These are phyloP conservation scores for Tipula unca DNA, from an alignment of 2,888 invertebrate species.

Conservation along the genomic window DNA sequence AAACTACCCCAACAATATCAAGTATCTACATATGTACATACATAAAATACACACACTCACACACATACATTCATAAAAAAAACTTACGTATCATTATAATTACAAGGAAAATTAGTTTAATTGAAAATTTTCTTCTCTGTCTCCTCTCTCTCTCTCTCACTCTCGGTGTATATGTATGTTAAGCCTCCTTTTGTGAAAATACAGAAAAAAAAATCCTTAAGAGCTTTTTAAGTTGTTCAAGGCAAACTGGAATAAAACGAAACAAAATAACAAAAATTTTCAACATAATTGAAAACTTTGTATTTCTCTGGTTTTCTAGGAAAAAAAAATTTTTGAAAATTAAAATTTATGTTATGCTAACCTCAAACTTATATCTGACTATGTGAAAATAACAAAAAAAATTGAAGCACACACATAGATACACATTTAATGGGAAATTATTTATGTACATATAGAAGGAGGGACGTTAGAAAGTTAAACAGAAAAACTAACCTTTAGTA, in stretches of 20 bases:
- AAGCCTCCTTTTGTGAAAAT: not conserved
- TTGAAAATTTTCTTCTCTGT: not conserved
- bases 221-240: not conserved
- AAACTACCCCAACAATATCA: no score
- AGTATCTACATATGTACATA: no score
- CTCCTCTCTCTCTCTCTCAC: no score
- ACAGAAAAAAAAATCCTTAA: not conserved
- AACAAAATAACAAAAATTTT: not conserved
- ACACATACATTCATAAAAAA: not conserved
- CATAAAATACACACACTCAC: no score
- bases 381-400: not conserved
- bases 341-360: not conserved
- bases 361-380: not conserved
- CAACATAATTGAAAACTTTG: not conserved
- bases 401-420: no score
- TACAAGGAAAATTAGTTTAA: not conserved
- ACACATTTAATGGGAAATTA: not conserved
- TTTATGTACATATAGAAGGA: no score
- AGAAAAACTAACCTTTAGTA: not conserved
- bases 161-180: no score
- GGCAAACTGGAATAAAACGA: not conserved
- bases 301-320: not conserved
- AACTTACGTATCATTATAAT: not conserved
- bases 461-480: not conserved
- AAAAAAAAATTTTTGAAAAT: not conserved